Evolutionary conservation across 2,797 vertebrate genomes (phyloP), one percentile per base, ranked within the genome.

Genomic region (Oryzias sinensis): DNA sequence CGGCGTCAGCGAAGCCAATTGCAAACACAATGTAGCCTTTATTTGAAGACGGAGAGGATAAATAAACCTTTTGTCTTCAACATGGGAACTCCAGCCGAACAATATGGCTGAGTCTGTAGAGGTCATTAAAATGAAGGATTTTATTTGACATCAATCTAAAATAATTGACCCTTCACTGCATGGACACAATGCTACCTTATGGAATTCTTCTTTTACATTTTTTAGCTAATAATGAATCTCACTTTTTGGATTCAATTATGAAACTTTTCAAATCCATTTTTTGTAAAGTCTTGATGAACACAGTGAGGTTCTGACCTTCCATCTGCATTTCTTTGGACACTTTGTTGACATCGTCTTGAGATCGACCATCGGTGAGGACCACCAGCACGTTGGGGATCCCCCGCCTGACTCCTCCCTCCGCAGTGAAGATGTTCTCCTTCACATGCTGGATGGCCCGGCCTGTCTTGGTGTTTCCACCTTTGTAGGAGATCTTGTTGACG

Each of bases 391-490:
- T 97, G 4, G 97, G 95, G 74, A 97, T 87, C 0, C 94, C 97
- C 48, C 90, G 91, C 71, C 96, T 90, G 67, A 91, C 88, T 5
- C 97, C 97, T 1, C 91, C 93, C 16, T 92, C 91, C 1, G 41
- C 59, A 0, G 91, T 94, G 74, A 98, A 96, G 80, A 99, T 89
- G 17, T 80, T 72, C 25, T 98, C 94, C 74, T 93, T 94, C 42
- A 96, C 94, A 0, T 98, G 94, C 71, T 95, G 94, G 80, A 98
- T 97, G 43, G 97, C 97, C 72, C 92, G 92, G 59, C 97, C 97
- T 82, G 96, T 99, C 91, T 97, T 98, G 47, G 96, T 99, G 84
- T 99, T 99, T 66, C 97, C 97, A 76, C 97, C 97, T 91, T 99
- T 99, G 89, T 99, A 99, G 27, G 92, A 83, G 84, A 99, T 95